Evolutionary conservation across 2,888 invertebrate genomes (phyloP).

Genomic region (Eucriotettix oculatus): DNA sequence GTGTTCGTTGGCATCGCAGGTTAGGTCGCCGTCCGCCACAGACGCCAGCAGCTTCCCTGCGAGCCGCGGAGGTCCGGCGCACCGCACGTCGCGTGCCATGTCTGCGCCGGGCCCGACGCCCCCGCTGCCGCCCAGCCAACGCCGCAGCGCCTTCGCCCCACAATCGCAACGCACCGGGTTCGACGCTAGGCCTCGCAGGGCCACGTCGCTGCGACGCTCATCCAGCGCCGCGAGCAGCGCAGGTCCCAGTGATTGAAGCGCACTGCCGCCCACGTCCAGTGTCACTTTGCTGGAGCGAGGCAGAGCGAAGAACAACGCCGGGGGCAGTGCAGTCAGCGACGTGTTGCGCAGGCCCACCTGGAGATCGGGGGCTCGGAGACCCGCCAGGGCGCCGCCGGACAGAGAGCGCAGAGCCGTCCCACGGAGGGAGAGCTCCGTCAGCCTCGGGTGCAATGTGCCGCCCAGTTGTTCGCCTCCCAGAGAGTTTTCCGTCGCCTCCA

Average conservation of each 20-base stretch:
- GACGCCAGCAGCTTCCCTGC: constrained; percentile 34
- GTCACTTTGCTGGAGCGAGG: constrained; percentile 68
- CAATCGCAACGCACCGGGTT: constrained; percentile 81
- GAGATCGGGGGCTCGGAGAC: constrained; percentile 54
- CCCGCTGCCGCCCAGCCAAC: constrained; percentile 56
- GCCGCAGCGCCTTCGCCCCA: constrained; percentile 56
- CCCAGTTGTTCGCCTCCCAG: constrained; percentile 70
- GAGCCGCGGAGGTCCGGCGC: constrained; percentile 37
- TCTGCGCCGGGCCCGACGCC: constrained; percentile 39
- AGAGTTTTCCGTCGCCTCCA: constrained; percentile 71
- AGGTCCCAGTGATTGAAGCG: constrained; percentile 55
- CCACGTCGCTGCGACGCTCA: constrained; percentile 59
- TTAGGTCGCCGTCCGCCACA: constrained; percentile 61
- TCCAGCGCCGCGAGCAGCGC: constrained; percentile 67
- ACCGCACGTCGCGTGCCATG: constrained; percentile 22
- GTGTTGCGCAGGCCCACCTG: constrained; percentile 65
- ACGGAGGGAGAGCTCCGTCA: constrained; percentile 54
- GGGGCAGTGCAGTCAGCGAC: constrained; percentile 58
- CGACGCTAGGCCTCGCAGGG: constrained; percentile 52
- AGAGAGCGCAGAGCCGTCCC: constrained; percentile 59
- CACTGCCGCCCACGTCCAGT: constrained; percentile 64
- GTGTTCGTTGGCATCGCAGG: constrained; percentile 45
- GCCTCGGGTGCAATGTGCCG: constrained; percentile 58
- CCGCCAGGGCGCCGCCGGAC: constrained; percentile 69
- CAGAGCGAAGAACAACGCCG: constrained; percentile 70